Percentiles rank a stretch among this genome's conserved stretches.
Evolutionary conservation across 1,140 invertebrate genomes (phyloP).

Genomic region (Brachionus rotundiformis): DNA sequence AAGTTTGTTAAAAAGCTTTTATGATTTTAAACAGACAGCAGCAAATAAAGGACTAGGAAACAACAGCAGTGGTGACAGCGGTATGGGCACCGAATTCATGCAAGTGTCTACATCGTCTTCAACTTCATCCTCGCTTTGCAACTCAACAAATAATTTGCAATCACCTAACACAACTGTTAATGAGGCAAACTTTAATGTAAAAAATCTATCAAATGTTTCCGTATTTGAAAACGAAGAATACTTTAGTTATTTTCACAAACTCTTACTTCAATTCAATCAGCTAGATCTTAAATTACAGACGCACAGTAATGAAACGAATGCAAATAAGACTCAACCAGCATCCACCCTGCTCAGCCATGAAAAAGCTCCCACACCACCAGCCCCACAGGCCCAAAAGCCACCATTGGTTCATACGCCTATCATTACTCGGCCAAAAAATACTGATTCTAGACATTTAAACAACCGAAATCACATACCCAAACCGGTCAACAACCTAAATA

Average conservation of each 20-base stretch:
- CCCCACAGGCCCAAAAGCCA: neutral
- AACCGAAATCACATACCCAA: constrained; percentile 36
- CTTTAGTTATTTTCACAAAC: constrained; percentile 48
- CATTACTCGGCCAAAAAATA: neutral
- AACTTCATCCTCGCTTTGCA: constrained; percentile 16
- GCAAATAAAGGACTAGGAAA: neutral
- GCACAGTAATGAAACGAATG: neutral
- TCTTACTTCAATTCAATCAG: constrained; percentile 32
- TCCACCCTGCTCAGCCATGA: neutral
- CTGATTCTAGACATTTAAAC: neutral
- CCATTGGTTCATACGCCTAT: neutral
- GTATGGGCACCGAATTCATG: constrained; percentile 49
- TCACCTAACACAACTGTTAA: neutral
- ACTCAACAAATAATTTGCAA: constrained; percentile 4
- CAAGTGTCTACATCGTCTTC: neutral
- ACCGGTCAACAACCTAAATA: neutral
- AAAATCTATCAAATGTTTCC: constrained; percentile 12
- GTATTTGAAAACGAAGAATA: constrained; percentile 51
- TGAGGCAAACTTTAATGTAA: constrained; percentile 13
- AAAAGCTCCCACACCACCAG: neutral
- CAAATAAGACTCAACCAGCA: neutral
- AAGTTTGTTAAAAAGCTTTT: constrained; percentile 18
- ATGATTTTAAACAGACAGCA: neutral
- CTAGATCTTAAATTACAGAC: constrained; percentile 28
- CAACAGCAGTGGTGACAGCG: constrained; percentile 48